Conservation (phyloP, 1,140 invertebrate species). For the Drosophila ogumai region DNA sequence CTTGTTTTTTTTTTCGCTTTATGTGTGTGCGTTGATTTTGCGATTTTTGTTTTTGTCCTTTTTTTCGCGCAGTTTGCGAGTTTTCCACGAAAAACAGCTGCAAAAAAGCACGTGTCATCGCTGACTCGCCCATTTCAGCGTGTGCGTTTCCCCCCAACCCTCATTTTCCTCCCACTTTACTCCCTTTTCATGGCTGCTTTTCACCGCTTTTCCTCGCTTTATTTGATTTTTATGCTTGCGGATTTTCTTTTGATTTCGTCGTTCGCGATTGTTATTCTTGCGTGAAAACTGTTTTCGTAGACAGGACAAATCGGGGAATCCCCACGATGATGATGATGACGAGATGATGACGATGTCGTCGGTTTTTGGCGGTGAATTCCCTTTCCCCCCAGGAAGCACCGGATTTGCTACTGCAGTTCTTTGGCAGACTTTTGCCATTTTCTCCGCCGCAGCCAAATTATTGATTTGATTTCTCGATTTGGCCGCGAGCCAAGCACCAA, state of each 20-base stretch:
- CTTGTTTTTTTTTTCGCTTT: background rate
- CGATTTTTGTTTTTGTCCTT: constrained; percentile 81
- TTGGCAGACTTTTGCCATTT: constrained; percentile 25
- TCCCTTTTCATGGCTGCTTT: constrained; percentile 76
- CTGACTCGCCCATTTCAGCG: constrained; percentile 60
- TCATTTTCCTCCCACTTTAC: constrained; percentile 13
- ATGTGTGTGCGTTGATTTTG: constrained; percentile 53
- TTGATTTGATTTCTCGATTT: constrained; percentile 71
- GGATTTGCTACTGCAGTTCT: constrained; percentile 21
- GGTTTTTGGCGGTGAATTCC: constrained; percentile 18
- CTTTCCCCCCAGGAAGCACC: background rate
- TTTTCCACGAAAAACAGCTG: constrained; percentile 80
- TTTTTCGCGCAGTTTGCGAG: constrained; percentile 75
- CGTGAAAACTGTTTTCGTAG: constrained; percentile 50
- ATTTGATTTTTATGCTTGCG: constrained; percentile 77
- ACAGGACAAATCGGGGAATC: constrained; percentile 74
- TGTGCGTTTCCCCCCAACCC: constrained; percentile 59
- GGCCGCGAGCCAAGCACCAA: constrained; percentile 67
- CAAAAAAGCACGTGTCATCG: constrained; percentile 84
- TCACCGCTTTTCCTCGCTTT: constrained; percentile 41
- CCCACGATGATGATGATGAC: constrained; percentile 43
- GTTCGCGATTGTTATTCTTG: constrained; percentile 47
- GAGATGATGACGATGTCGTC: constrained; percentile 42
- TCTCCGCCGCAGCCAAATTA: constrained; percentile 52
- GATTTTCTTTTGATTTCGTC: constrained; percentile 69